These are phyloP conservation scores for Byasa hedistus DNA, from an alignment of 2,888 invertebrate species.

Conservation along the genomic window DNA sequence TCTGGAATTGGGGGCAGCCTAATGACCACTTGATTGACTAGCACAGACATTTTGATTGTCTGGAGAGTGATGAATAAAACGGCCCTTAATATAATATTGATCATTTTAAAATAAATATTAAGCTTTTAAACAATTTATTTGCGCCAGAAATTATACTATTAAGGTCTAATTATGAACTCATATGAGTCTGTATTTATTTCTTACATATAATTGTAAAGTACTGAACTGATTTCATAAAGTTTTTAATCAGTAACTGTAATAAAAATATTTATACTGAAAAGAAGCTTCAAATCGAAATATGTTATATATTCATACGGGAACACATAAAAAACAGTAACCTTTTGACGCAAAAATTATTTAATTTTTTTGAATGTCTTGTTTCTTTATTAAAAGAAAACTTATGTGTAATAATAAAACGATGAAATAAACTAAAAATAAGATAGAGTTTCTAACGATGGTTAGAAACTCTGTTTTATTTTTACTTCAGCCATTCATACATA, in stretches of 20 bases:
- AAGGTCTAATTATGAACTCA: not conserved
- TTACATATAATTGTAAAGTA: too few species aligned
- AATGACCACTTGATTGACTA: conserved; percentile 25
- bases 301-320: too few species aligned
- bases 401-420: too few species aligned
- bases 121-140: not conserved
- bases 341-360: not conserved
- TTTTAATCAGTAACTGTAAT: too few species aligned
- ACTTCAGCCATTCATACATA: conserved; percentile 21
- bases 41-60: conserved; percentile 12
- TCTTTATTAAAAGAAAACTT: too few species aligned
- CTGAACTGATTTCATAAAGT: too few species aligned
- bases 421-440: not conserved
- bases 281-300: too few species aligned
- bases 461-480: not conserved
- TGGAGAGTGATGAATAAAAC: conserved; percentile 1
- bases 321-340: not conserved
- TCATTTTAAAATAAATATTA: not conserved
- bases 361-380: not conserved
- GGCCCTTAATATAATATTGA: not conserved
- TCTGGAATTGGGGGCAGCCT: conserved; percentile 26
- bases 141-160: not conserved
- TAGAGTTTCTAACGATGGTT: not conserved
- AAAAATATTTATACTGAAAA: too few species aligned
- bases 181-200: too few species aligned